Evolutionary conservation across 1,140 invertebrate genomes (phyloP), one percentile per base, ranked within the genome.

Genomic region (Ostrea denselamellosa): DNA sequence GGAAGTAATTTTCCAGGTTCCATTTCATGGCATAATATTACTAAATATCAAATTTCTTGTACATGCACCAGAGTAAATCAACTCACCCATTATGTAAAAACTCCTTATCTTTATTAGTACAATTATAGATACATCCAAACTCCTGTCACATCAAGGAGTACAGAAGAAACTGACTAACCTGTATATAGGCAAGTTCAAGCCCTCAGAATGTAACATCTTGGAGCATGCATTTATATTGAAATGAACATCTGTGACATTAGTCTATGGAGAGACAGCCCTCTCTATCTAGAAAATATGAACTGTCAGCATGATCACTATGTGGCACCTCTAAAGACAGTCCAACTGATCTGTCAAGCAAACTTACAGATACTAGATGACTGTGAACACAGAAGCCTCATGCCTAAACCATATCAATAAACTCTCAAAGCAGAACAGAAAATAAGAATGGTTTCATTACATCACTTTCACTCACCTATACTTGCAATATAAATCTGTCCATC

Each of bases 141-240:
- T 7, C 17, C 56, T 62, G 17, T n/a, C 17, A 17, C 17, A 62
- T 62, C 19, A 62, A 62, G 56, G 56, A 62, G 56, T 19, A 62
- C 2, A 19, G 5, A 1, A n/a, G 17, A 62, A 14, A 62, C 56
- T 19, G 34, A 44, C 56, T n/a, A 62, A 71, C 25, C 22, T 71
- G 28, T 71, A 14, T 5, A 62, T 17, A 19, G 56, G n/a, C 56
- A 77, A 77, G 68, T 77, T 14, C 68, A 77, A 4, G 17, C 68
- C 25, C 25, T n/a, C 68, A 14, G 68, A 77, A 10, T 28, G 68
- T 25, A 77, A 77, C 68, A 77, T 77, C 68, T 77, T 77, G 68
- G 22, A 77, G 9, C 68, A 22, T 34, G 28, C 68, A 28, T 34
- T 77, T n/a, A 62, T 62, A 19, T 12, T 77, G 25, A 14, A 17